Conservation (phyloP, 1,140 invertebrate species). For the Agrilus planipennis region DNA sequence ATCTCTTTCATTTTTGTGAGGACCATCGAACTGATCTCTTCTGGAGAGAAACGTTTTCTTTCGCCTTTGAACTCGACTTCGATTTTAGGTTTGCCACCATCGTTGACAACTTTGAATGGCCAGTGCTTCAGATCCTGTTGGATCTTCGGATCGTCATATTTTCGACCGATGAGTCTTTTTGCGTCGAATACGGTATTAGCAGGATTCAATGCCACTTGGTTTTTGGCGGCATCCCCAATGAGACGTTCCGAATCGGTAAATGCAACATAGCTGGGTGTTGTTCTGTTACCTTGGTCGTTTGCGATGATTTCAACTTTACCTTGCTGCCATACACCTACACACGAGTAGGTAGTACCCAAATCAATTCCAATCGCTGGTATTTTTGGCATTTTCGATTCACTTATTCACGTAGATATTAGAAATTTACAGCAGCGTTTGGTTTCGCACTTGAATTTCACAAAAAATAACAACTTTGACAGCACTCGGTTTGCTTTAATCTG, state of each 20-base stretch:
- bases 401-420: no score
- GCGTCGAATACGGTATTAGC: constrained; percentile 60
- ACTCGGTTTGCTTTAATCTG: no score
- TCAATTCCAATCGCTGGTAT: constrained; percentile 72
- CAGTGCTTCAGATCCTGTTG: constrained; percentile 55
- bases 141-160: constrained; percentile 55
- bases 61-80: constrained; percentile 61
- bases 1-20: constrained; percentile 49
- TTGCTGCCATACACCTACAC: constrained; percentile 70
- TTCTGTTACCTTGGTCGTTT: constrained; percentile 89
- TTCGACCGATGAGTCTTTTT: constrained; percentile 51
- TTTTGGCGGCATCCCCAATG: constrained; percentile 47
- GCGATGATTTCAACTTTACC: constrained; percentile 89
- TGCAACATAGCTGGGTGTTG: constrained; percentile 83
- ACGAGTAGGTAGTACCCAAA: constrained; percentile 69
- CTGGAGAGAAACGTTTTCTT: constrained; percentile 57
- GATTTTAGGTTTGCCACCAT: constrained; percentile 48
- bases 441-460: no score
- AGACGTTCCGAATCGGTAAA: constrained; percentile 71
- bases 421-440: no score
- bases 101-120: constrained; percentile 53
- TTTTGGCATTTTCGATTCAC: constrained; percentile 63
- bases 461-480: no score
- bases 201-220: constrained; percentile 54
- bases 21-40: constrained; percentile 63